A percentile compares a stretch with the other conserved stretches of the same genome.
phyloP scores from a whole-genome alignment of 2,797 vertebrate genomes.

The Helicolenus hilgendorfi region DNA sequence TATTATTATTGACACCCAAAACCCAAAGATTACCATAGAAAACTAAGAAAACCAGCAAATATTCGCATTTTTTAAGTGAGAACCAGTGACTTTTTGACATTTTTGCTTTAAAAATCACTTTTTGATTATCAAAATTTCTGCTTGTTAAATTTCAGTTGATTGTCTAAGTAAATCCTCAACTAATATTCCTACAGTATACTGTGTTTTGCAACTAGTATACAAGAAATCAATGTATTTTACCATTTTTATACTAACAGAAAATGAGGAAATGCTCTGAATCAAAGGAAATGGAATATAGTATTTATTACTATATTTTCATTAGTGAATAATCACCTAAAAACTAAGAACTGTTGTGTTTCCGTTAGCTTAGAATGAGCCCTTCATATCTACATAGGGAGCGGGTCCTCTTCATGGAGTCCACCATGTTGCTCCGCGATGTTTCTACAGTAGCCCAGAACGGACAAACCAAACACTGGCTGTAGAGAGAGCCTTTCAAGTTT shows the following conservation, averaged over 20 bases:
- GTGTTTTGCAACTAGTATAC: neutral
- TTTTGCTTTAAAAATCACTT: neutral
- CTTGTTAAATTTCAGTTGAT: neutral
- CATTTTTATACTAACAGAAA: neutral
- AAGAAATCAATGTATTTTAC: neutral
- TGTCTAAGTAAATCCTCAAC: neutral
- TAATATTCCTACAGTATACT: neutral
- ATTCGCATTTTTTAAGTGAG: too few species aligned
- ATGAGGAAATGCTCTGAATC: neutral
- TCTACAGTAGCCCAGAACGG: too few species aligned
- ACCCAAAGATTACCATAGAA: neutral
- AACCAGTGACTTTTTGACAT: neutral
- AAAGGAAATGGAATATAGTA: neutral
- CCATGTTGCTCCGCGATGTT: too few species aligned
- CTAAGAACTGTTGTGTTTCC: too few species aligned
- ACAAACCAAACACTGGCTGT: too few species aligned
- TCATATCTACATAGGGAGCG: too few species aligned
- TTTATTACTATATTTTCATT: too few species aligned
- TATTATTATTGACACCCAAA: neutral
- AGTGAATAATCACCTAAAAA: too few species aligned
- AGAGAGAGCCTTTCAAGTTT: too few species aligned
- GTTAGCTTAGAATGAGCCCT: too few species aligned
- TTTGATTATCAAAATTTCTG: neutral
- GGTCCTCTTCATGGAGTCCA: too few species aligned
- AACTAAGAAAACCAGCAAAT: neutral